Percentiles rank a stretch among this genome's conserved stretches.
phyloP scores from a whole-genome alignment of 2,113 vertebrate genomes.

The Hippoglossus stenolepis region DNA sequence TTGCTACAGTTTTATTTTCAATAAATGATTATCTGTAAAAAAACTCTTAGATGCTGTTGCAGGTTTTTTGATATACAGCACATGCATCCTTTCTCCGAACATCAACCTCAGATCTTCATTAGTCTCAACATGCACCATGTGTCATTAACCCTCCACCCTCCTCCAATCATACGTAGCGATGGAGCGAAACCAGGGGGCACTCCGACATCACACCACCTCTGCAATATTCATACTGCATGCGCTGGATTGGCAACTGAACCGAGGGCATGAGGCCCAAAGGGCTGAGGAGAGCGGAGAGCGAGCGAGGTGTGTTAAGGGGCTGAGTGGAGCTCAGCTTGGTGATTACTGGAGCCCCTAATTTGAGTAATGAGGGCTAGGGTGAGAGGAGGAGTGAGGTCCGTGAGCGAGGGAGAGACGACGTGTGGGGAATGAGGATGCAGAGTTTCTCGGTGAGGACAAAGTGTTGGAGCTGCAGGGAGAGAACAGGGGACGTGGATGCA shows the following conservation, averaged over 20 bases:
- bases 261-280: constrained; percentile 74
- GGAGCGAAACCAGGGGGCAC: constrained; percentile 60
- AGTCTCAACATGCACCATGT: constrained; percentile 54
- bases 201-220: constrained; percentile 68
- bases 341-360: constrained; percentile 78
- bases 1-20: background rate
- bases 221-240: constrained; percentile 73
- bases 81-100: background rate
- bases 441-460: constrained; percentile 42
- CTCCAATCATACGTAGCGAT: constrained; percentile 53
- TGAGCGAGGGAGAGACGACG: constrained; percentile 49
- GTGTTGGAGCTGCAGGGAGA: constrained; percentile 40
- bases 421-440: constrained; percentile 53
- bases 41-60: background rate
- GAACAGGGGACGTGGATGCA: constrained; percentile 27
- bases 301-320: constrained; percentile 66
- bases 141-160: constrained; percentile 56
- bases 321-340: constrained; percentile 63
- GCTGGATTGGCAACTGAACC: constrained; percentile 62
- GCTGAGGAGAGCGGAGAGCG: constrained; percentile 49
- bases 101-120: constrained; percentile 35
- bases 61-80: background rate
- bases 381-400: constrained; percentile 69
- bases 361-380: constrained; percentile 77
- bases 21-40: background rate